phyloP scores from a whole-genome alignment of 2,888 invertebrate species.

The Pandemis cinnamomeana region DNA sequence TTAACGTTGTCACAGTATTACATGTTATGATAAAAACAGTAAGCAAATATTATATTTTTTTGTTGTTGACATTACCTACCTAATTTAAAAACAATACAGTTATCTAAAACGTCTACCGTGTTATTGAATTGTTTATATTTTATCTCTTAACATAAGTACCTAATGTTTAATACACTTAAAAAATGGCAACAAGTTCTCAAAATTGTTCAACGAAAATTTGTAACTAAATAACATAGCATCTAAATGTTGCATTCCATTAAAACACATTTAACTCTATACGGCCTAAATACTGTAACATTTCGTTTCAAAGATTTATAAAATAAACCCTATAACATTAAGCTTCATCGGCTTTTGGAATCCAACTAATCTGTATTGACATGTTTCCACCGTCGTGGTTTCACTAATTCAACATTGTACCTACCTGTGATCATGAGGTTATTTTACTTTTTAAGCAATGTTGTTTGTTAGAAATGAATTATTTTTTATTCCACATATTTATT shows the following conservation, averaged over 20 bases:
- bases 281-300: background rate
- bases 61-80: too few species aligned
- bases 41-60: too few species aligned
- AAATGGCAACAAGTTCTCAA: too few species aligned
- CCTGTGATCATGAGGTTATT: slow-evolving; percentile 21
- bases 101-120: too few species aligned
- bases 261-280: background rate
- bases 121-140: too few species aligned
- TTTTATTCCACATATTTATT: background rate
- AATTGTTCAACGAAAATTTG: too few species aligned
- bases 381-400: slow-evolving; percentile 37
- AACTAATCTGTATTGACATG: slow-evolving; percentile 36
- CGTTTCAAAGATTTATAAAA: slow-evolving; percentile 5
- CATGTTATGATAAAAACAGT: too few species aligned
- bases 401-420: slow-evolving; percentile 34
- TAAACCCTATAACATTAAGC: slow-evolving; percentile 14
- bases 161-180: too few species aligned
- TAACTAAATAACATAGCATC: background rate
- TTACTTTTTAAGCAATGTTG: background rate
- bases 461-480: background rate
- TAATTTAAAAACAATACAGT: too few species aligned
- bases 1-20: too few species aligned
- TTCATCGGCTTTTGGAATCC: slow-evolving; percentile 24
- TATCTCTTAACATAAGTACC: too few species aligned
- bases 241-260: background rate